Percentiles rank a stretch among this genome's conserved stretches.
These are phyloP conservation scores for Bembecia ichneumoniformis DNA, from an alignment of 2,888 invertebrate species.

Conservation along the genomic window DNA sequence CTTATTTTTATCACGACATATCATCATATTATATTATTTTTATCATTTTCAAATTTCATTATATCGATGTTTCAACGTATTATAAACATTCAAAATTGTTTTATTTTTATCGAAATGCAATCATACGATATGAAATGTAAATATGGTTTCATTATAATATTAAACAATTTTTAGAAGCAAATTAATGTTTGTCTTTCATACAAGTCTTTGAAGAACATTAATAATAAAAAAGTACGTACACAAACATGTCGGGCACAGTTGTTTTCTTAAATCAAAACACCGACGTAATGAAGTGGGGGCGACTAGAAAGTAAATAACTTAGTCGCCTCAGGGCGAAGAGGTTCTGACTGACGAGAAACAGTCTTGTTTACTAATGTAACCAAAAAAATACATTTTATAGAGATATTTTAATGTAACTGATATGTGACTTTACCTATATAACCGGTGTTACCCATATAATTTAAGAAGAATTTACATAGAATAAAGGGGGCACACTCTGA, in stretches of 20 bases:
- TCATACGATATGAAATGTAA: no score
- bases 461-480: no score
- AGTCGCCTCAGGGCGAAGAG: conserved; percentile 33
- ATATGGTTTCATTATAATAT: not conserved
- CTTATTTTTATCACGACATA: no score
- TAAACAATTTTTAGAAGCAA: not conserved
- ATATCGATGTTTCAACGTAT: no score
- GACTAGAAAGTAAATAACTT: conserved; percentile 26
- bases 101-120: no score
- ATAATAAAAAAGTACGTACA: not conserved
- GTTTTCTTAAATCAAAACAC: conserved; percentile 39
- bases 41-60: no score
- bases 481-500: no score
- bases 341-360: conserved; percentile 25
- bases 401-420: no score
- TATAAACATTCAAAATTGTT: no score
- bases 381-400: not conserved
- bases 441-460: no score
- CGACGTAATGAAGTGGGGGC: conserved; percentile 26
- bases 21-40: no score
- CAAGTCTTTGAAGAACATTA: not conserved
- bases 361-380: conserved; percentile 5
- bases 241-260: conserved; percentile 38
- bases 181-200: not conserved
- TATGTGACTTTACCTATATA: no score